Evolutionary conservation across 2,888 invertebrate species (phyloP), one percentile per base, ranked within the genome.

Genomic region (Mesorhabditis belari): DNA sequence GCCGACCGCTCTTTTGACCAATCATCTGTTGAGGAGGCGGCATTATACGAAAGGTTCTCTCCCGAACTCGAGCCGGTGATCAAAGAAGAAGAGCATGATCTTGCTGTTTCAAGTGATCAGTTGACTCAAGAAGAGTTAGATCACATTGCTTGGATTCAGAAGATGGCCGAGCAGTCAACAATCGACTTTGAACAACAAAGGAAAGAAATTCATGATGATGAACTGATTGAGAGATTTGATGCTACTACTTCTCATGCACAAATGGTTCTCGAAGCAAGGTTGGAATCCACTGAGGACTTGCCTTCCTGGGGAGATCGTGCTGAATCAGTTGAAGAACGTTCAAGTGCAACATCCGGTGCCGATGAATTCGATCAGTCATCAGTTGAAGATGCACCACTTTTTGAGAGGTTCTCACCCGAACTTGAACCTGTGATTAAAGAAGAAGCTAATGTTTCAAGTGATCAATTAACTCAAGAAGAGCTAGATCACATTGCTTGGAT

Each of bases 51-150:
- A 23, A 9, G 51, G 9, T 1, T n/a, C 1, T 50, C 51, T 2
- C 51, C 51, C 9, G 19, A 21, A 2, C 51, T 50, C 2, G 12
- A 9, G 2, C 51, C n/a, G 6, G n/a, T 1, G 1, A 1, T 35
- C 44, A 9, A 35, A n/a, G 44, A 35, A n/a, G 44, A 35, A 35
- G 12, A 49, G 56, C 3, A 49, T 17, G n/a, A n/a, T n/a, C n/a
- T n/a, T n/a, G n/a, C n/a, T n/a, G n/a, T n/a, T n/a, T n/a, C n/a
- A n/a, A n/a, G n/a, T n/a, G 23, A 56, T 12, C 56, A 61, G 12
- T 49, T 71, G n/a, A 70, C 70, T n/a, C 62, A 67, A 61, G 66
- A 70, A 58, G 70, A 70, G 52, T 49, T 63, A 6, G 62, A 65
- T 19, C 67, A 69, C 53, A 71, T 69, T 53, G 67, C 64, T 6